A percentile compares a stretch with the other conserved stretches of the same genome.
These are phyloP conservation scores for Drosophila leonis DNA, from an alignment of 2,888 invertebrate genomes.

Conservation along the genomic window DNA sequence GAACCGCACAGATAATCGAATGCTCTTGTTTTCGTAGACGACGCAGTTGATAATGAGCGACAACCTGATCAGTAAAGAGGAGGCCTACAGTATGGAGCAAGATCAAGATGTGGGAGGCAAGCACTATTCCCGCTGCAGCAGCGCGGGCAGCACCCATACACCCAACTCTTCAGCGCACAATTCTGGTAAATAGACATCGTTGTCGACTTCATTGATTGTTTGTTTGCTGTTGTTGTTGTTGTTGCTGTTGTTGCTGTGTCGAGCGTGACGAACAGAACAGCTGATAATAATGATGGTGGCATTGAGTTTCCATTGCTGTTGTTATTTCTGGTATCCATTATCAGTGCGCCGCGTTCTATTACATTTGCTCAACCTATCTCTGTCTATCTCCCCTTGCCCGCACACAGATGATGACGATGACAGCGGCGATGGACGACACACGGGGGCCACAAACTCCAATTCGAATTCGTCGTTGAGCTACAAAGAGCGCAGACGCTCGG, in stretches of 20 bases:
- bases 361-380: conserved; percentile 21
- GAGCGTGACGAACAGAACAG: conserved; percentile 50
- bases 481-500: conserved; percentile 96
- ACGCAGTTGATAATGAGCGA: conserved; percentile 72
- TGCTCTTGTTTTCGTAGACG: conserved; percentile 59
- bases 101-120: conserved; percentile 85
- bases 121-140: conserved; percentile 91
- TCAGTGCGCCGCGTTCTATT: conserved; percentile 54
- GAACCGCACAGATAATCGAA: conserved; percentile 10
- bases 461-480: conserved; percentile 90
- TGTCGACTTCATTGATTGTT: conserved; percentile 10
- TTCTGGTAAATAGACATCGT: conserved; percentile 87
- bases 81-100: conserved; percentile 85
- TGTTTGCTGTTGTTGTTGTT: conserved; percentile 25
- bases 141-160: conserved; percentile 92
- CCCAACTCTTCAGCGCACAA: conserved; percentile 93
- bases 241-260: conserved; percentile 21
- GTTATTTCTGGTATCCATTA: conserved; percentile 39
- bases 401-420: conserved; percentile 88
- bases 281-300: conserved; percentile 60
- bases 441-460: conserved; percentile 70
- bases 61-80: conserved; percentile 61
- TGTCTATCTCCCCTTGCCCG: conserved; percentile 25
- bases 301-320: conserved; percentile 34
- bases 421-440: conserved; percentile 86